These are phyloP conservation scores for Cryptus armator DNA, from an alignment of 2,888 invertebrate genomes.

Conservation along the genomic window DNA sequence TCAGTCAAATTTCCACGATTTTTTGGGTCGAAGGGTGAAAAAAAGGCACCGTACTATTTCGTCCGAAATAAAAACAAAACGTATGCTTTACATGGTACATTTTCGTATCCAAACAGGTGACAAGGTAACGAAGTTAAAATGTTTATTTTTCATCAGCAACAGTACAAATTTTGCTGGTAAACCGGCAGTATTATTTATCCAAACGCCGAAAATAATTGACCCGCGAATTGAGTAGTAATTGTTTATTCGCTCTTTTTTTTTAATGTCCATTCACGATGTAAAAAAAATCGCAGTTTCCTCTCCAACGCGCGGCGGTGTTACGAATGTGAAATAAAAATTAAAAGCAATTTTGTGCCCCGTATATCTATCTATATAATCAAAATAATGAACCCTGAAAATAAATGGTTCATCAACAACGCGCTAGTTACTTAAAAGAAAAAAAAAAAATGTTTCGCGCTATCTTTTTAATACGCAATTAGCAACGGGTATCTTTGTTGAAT, in stretches of 20 bases:
- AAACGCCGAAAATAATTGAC: no score
- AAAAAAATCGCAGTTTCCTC: neutral
- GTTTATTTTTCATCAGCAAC: no score
- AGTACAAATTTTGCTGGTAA: no score
- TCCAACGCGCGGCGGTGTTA: neutral
- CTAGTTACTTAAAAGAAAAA: neutral
- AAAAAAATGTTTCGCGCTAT: slow-evolving; percentile 22
- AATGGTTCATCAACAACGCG: slow-evolving; percentile 3
- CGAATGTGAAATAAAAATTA: neutral
- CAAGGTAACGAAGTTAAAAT: no score
- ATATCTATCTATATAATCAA: neutral
- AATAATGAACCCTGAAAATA: slow-evolving; percentile 16
- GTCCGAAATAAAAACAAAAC: no score
- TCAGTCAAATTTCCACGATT: no score
- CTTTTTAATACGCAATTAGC: slow-evolving; percentile 44
- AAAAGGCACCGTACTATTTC: no score
- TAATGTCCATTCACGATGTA: neutral
- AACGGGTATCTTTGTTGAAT: slow-evolving; percentile 24
- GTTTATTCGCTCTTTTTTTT: neutral
- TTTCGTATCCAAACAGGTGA: no score
- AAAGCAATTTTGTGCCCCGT: neutral
- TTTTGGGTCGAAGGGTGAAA: no score
- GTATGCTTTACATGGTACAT: no score
- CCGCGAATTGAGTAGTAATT: neutral
- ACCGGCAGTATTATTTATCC: no score